Evolutionary conservation across 2,888 invertebrate species (phyloP), one percentile per base, ranked within the genome.

Genomic region (Drosophila sordidula): DNA sequence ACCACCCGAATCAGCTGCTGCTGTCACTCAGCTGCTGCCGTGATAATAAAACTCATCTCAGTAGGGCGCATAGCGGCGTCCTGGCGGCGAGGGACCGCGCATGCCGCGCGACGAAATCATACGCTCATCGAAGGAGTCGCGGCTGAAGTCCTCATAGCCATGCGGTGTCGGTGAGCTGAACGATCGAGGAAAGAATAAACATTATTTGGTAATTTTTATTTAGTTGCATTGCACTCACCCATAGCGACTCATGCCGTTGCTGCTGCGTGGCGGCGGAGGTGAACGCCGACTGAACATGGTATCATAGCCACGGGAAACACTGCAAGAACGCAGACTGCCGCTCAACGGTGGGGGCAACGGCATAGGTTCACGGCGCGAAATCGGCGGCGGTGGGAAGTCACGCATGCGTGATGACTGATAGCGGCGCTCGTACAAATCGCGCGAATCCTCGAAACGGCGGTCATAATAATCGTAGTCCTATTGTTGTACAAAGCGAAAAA

Each of bases 101-200:
- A 96, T 95, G 52, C 92, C 92, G 16, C 91, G 89, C n/a, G 92
- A 90, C 29, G 91, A 92, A 75, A 91, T 87, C 85, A 92, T 95
- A 92, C 97, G 95, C 90, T 97, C 97, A 93, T 97, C 97, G 93
- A 97, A 97, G 49, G 96, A 95, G 93, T 97, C 97, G 81, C 97
- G 94, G 93, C 96, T 97, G 92, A 97, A 97, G 93, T 97, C 97
- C 93, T 97, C 97, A 93, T 96, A 97, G 94, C 96, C 95, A 89
- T 95, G 80, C 38, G 78, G 69, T 46, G 87, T 82, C 3, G 89
- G 89, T 1, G 84, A 89, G 6, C 89, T 89, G 26, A 0, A n/a
- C 2, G 34, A 0, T 14, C 1, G 32, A 18, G 9, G 26, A 18
- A 11, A 4, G 5, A 22, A 18, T 18, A 5, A 11, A 22, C 34